Conservation (phyloP, 2,797 vertebrate genomes). For the Sebastes steindachneri region DNA sequence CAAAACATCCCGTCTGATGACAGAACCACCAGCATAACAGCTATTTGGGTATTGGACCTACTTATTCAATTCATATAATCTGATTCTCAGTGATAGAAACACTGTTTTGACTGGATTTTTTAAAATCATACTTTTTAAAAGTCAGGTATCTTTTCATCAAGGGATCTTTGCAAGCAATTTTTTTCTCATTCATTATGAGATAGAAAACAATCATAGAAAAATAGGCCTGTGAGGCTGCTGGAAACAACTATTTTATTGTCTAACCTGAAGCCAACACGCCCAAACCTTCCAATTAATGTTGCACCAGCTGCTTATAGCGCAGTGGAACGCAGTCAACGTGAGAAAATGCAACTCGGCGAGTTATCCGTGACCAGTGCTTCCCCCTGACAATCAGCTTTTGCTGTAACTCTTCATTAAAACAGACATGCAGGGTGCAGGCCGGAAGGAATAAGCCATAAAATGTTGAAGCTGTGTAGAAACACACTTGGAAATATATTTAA, state of each 20-base stretch:
- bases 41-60: background rate
- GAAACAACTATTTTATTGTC: background rate
- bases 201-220: background rate
- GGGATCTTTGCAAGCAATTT: background rate
- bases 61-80: background rate
- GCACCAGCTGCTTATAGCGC: background rate
- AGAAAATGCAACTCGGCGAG: background rate
- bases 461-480: background rate
- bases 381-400: background rate
- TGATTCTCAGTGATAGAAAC: background rate
- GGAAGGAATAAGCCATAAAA: background rate
- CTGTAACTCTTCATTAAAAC: background rate
- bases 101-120: background rate
- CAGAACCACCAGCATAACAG: background rate
- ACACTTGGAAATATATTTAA: background rate
- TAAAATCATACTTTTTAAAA: background rate
- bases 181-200: background rate
- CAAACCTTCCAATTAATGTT: background rate
- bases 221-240: background rate
- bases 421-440: background rate
- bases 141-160: background rate
- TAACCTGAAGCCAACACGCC: background rate
- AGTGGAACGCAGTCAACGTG: background rate
- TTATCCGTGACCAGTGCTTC: background rate
- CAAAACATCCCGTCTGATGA: background rate